Base-by-base conservation (phyloP, 2,888 invertebrate species). In the Stenodema calcarata region DNA sequence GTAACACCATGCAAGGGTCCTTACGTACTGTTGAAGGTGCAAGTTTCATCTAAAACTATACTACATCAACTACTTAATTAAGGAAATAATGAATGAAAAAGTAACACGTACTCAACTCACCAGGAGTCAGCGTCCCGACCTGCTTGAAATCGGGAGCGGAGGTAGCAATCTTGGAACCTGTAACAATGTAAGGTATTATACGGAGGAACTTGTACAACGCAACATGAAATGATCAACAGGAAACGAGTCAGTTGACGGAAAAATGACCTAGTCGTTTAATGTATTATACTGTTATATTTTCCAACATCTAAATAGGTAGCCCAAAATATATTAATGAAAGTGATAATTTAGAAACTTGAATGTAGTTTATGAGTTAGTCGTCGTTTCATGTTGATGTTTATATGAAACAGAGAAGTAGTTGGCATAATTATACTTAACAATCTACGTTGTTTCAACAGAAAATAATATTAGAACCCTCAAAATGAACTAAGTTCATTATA, bases 81-180 rank as follows among this genome's bases (percentile, higher is more conserved):
- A 18, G 2, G 9, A n/a, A 50, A 50, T 18, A 78, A 11, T 44
- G 23, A 50, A 47, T 14, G n/a, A 82, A 18, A 86, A 73, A 44
- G n/a, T 62, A 28, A 80, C 54, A 42, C 73, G 30, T 69, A 85
- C 81, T 47, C 41, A 79, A 90, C 90, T 92, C 92, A 95, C 96
- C 96, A 90, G 95, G 94, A 92, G 95, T 94, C 89, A 98, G 95
- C 91, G 96, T 95, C 89, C 97, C 97, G 89, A 94, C 93, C 92
- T 98, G 98, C 91, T 95, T 94, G 91, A 97, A 93, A 93, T 97
- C 96, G 93, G 95, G 95, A 91, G 96, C 93, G 90, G 96, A 95
- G 90, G 94, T 94, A 89, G 92, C 92, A 89, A 91, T 90, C 86
- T 90, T 91, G 89, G 90, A 90, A 89, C 91, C 92, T 92, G 91